Conservation (phyloP, 1,140 invertebrate genomes). For the Tyrophagus putrescentiae region DNA sequence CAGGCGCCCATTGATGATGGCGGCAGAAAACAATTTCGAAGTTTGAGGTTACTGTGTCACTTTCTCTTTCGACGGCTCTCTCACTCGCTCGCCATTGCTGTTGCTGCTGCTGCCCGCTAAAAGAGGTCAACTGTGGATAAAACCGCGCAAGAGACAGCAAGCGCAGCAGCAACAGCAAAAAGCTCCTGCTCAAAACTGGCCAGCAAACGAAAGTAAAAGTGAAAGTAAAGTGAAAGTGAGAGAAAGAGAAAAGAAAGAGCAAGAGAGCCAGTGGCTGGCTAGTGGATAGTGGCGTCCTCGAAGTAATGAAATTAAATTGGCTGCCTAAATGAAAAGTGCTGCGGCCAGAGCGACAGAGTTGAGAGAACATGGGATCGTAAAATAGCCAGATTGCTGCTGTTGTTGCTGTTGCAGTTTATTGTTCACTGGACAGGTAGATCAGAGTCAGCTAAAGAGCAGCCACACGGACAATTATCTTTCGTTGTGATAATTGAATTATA, state of each 20-base stretch:
- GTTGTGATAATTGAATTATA: no score
- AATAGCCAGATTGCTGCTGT: background rate
- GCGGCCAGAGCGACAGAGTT: background rate
- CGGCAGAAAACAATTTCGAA: slow-evolving; percentile 3
- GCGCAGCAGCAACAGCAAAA: no score
- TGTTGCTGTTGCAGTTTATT: background rate
- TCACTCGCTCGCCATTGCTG: background rate
- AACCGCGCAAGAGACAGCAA: background rate
- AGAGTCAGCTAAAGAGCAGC: no score
- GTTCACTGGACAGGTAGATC: no score
- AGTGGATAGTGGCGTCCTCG: slow-evolving; percentile 7
- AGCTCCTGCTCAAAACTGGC: no score
- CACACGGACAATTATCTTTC: no score
- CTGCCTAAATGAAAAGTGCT: background rate
- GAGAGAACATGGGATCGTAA: background rate
- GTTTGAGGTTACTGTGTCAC: slow-evolving; percentile 20
- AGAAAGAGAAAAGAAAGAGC: no score
- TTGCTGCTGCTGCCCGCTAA: background rate
- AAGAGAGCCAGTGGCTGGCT: background rate
- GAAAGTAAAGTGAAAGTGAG: no score
- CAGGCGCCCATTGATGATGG: no score
- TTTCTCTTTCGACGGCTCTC: slow-evolving; percentile 4
- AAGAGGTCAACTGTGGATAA: slow-evolving; percentile 14
- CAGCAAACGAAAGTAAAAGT: no score
- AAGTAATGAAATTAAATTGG: slow-evolving; percentile 14